Percentiles rank a stretch among this genome's conserved stretches.
These are phyloP conservation scores for Chlorodrepanis virens DNA, from an alignment of 2,113 vertebrate species.

Conservation along the genomic window DNA sequence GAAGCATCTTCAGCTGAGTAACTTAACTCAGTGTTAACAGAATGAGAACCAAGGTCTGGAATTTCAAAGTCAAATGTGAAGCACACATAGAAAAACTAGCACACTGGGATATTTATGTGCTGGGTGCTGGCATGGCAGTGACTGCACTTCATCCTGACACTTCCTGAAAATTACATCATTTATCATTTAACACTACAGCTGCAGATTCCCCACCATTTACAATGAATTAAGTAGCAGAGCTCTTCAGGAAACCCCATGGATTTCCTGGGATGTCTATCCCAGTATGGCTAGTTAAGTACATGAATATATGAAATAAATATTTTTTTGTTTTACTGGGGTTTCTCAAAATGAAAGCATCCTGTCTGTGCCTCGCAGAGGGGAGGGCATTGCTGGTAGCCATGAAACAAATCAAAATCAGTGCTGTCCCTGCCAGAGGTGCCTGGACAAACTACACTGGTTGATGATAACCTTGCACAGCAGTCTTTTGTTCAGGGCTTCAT, in stretches of 20 bases:
- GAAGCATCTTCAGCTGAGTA: neutral
- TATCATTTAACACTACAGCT: slow-evolving; percentile 28
- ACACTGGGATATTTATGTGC: neutral
- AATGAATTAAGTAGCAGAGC: slow-evolving; percentile 40
- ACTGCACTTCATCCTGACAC: neutral
- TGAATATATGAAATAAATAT: neutral
- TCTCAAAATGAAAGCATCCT: neutral
- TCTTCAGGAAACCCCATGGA: neutral
- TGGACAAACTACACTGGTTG: neutral
- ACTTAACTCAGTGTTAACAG: neutral
- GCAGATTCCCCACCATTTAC: neutral
- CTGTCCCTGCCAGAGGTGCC: neutral
- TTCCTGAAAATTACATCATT: slow-evolving; percentile 38
- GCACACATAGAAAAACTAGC: neutral
- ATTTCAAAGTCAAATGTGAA: neutral
- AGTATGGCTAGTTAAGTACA: neutral
- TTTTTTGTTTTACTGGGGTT: neutral
- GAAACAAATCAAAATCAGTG: neutral
- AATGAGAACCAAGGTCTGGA: neutral
- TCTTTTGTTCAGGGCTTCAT: neutral
- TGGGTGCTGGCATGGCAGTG: neutral
- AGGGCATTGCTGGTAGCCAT: neutral
- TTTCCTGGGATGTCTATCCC: neutral
- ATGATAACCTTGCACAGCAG: neutral
- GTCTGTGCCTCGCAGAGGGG: neutral